Base-by-base conservation (phyloP, 2,888 invertebrate species). In the Eupithecia dodoneata region DNA sequence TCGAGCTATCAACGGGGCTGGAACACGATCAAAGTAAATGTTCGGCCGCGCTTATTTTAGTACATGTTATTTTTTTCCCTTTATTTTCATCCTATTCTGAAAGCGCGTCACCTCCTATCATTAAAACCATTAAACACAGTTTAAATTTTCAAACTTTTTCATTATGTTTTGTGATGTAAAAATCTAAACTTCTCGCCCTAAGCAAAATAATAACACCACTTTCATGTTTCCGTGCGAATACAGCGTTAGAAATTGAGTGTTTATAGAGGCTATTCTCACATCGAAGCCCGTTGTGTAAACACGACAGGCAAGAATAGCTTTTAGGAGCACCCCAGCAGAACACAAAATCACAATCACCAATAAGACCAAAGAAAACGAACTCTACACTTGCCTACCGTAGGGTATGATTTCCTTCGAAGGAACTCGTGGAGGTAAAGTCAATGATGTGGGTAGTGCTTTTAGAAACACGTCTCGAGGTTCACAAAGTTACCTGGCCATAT, bases 221-320 rank as follows among this genome's bases (percentile, higher is more conserved):
- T 42, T 42, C 42, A 42, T 41, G 7, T 55, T 71, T 55, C 73
- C 66, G 18, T 67, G 55, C 72, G 52, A 73, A n/a, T 42, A 42
- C 76, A 52, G 74, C 77, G 77, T 77, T 74, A 78, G 78, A 80
- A 79, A 85, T 82, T 82, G 80, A 74, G 72, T 79, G 83, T 85
- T 81, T 84, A 86, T 84, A 84, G 83, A 83, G 85, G 87, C 84
- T 85, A 86, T 86, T 85, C 83, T 83, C 81, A 81, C 84, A 84
- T 83, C 84, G 84, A 82, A 79, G 78, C 83, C 76, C 74, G 79
- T 78, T 80, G 78, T 79, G 83, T 81, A 85, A 84, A 86, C 86
- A 86, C 76, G 80, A 81, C 80, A 79, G 78, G 76, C 78, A 81
- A 82, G 83, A 81, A 83, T 70, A 76, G 83, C 84, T 86, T 85